These are phyloP conservation scores for Drosophila formosana DNA, from an alignment of 2,888 invertebrate genomes.

Conservation along the genomic window DNA sequence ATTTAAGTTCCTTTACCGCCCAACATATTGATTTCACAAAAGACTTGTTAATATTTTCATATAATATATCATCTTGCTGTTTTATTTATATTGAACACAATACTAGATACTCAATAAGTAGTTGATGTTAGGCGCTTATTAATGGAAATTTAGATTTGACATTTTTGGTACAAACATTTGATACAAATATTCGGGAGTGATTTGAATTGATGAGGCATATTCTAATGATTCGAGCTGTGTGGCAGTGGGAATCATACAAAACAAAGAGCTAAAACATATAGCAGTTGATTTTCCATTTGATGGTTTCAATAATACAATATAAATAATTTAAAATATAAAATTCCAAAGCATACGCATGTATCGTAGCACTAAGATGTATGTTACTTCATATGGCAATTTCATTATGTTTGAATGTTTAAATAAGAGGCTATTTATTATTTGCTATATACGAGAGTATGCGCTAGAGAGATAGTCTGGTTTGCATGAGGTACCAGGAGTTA, in stretches of 20 bases:
- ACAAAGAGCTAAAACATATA: conserved; percentile 9
- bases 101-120: conserved; percentile 56
- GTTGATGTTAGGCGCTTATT: conserved; percentile 56
- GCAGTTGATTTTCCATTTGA: conserved; percentile 16
- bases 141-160: conserved; percentile 31
- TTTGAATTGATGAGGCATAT: conserved; percentile 40
- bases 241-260: conserved; percentile 12
- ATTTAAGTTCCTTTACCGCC: background rate
- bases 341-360: conserved; percentile 33
- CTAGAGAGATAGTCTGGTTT: conserved; percentile 21
- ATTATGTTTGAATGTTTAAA: conserved; percentile 47
- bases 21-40: background rate
- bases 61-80: conserved; percentile 66
- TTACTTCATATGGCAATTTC: conserved; percentile 64
- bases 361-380: conserved; percentile 33
- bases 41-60: background rate
- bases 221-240: conserved; percentile 4
- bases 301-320: conserved; percentile 36
- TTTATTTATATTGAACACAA: conserved; percentile 74
- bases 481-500: conserved; percentile 15
- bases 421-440: conserved; percentile 63
- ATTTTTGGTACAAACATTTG: conserved; percentile 76
- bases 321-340: conserved; percentile 61
- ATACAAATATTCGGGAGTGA: conserved; percentile 80
- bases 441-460: conserved; percentile 43